Percentiles rank a stretch among this genome's conserved stretches.
phyloP scores from a whole-genome alignment of 92 coral and sea anemone genomes.

The Paramuricea clavata region DNA sequence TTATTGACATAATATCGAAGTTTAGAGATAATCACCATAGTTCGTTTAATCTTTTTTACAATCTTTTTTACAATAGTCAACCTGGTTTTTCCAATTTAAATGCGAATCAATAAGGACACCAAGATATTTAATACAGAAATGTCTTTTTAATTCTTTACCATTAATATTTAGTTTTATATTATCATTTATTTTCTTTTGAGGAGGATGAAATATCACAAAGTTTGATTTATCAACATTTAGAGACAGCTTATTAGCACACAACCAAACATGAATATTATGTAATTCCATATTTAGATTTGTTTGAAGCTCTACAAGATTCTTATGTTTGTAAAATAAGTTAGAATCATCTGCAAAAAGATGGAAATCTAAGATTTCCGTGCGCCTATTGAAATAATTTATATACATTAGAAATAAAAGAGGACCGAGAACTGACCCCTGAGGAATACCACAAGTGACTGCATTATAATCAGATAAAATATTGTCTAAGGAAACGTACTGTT shows the following conservation, averaged over 20 bases:
- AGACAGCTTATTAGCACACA: constrained; percentile 31
- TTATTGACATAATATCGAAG: constrained; percentile 40
- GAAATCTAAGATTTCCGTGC: constrained; percentile 52
- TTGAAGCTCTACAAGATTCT: neutral
- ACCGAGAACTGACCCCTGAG: constrained; percentile 67
- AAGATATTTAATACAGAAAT: constrained; percentile 29
- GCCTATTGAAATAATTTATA: constrained; percentile 52
- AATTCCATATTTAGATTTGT: neutral
- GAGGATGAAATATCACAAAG: constrained; percentile 34
- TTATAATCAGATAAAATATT: constrained; percentile 4
- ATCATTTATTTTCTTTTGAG: constrained; percentile 14
- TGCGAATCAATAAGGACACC: constrained; percentile 20
- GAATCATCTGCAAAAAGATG: constrained; percentile 51
- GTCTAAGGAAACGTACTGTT: neutral
- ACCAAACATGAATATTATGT: constrained; percentile 20
- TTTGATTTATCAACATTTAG: constrained; percentile 40
- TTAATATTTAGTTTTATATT: neutral
- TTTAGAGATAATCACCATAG: constrained; percentile 35
- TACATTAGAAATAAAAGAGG: constrained; percentile 63
- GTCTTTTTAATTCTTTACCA: neutral
- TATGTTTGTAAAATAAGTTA: constrained; percentile 27
- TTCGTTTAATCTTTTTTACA: constrained; percentile 43
- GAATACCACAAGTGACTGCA: constrained; percentile 58
- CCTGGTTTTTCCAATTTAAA: constrained; percentile 25
- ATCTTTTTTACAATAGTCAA: neutral